Percentiles rank a stretch among this genome's conserved stretches.
Evolutionary conservation across 64 coral and sea anemone genomes (phyloP).

Genomic region (Orbicella faveolata): DNA sequence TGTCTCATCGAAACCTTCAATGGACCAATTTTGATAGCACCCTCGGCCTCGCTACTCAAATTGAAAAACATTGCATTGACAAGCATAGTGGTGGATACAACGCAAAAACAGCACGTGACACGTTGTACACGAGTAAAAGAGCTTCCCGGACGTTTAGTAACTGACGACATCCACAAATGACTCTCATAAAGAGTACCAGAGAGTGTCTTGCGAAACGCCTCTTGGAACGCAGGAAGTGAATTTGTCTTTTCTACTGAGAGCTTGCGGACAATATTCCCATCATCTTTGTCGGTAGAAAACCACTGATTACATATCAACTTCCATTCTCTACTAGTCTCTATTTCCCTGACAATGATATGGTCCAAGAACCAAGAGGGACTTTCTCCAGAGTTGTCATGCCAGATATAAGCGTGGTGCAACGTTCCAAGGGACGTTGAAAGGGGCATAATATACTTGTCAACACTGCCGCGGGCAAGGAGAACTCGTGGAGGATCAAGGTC

Average conservation of each 20-base stretch:
- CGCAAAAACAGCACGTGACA: constrained; percentile 57
- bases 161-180: constrained; percentile 52
- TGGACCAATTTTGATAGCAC: constrained; percentile 64
- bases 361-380: constrained; percentile 14
- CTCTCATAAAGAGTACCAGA: not conserved
- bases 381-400: constrained; percentile 35
- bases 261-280: constrained; percentile 4
- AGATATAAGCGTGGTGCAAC: not conserved
- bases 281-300: constrained; percentile 5
- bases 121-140: constrained; percentile 61
- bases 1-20: constrained; percentile 47
- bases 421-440: constrained; percentile 26
- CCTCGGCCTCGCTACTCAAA: constrained; percentile 1
- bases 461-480: constrained; percentile 6
- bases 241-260: not conserved
- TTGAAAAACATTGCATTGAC: constrained; percentile 83
- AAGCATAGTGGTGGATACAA: constrained; percentile 49
- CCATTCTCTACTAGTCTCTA: not conserved
- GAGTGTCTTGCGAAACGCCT: not conserved
- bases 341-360: not conserved
- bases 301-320: not conserved
- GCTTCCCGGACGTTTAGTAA: constrained; percentile 52
- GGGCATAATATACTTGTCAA: not conserved
- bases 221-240: not conserved
- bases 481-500: not conserved